Base-by-base conservation (phyloP, 2,888 invertebrate genomes). In the Ochlodes sylvanus region DNA sequence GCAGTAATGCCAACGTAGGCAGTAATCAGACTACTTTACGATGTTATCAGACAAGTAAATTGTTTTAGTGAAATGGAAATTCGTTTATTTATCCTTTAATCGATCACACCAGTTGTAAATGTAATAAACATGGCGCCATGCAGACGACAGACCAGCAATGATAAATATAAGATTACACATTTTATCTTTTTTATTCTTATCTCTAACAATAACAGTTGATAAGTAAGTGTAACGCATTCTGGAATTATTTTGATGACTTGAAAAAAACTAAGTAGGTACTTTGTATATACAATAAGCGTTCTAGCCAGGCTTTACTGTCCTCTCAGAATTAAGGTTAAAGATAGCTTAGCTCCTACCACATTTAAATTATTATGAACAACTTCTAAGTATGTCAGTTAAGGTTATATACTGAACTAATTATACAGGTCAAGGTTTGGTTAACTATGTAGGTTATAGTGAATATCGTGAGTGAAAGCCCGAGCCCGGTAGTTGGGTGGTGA, bases 111-210 rank as follows among this genome's bases (percentile, higher is more conserved):
- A 27, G 58, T 70, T 68, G 60, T 64, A 68, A 50, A 47, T 44
- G 56, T 76, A 73, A 74, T 74, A 77, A 71, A 71, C 47, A 70
- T 78, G 90, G 89, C 90, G 90, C 89, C 90, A 81, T 50, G 50
- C 64, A 75, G 81, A 75, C 81, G 80, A 73, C 76, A 79, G 82
- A 73, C 82, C 80, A 76, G 76, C 79, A 82, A 79, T 74, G 74
- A 70, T 70, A 70, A 65, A 86, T 84, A 85, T 79, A 63, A 72
- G 74, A 73, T 75, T 79, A 73, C 15, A 27, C 32, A 34, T 67
- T 62, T 67, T 62, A 64, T 71, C 68, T 62, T 57, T 68, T 64
- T 65, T 61, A n/a, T 78, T 75, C 72, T 76, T 79, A 72, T 73
- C 76, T 58, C 10, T 58, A 74, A 75, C 74, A 76, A 74, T 75